Percentiles rank a stretch among this genome's conserved stretches.
These are phyloP conservation scores for Campoplex capitator DNA, from an alignment of 2,888 invertebrate species.

Conservation along the genomic window DNA sequence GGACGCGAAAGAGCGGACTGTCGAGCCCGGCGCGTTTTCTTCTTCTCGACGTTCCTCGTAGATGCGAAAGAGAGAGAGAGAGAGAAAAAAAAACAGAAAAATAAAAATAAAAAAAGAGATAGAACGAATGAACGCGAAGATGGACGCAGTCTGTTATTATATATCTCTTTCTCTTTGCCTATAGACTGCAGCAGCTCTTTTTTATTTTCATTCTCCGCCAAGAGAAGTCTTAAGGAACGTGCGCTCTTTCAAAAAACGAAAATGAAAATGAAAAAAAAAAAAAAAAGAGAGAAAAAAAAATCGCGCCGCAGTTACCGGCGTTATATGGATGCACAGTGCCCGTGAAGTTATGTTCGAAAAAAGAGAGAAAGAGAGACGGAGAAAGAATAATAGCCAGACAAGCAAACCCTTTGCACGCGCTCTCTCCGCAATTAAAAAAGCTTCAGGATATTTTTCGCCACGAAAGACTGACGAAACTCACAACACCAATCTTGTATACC, in stretches of 20 bases:
- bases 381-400: slow-evolving; percentile 80
- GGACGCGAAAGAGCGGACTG: slow-evolving; percentile 76
- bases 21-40: slow-evolving; percentile 75
- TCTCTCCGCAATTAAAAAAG: slow-evolving; percentile 72
- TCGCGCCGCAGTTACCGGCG: slow-evolving; percentile 61
- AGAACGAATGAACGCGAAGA: slow-evolving; percentile 73
- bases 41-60: slow-evolving; percentile 58
- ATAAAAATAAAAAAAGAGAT: slow-evolving; percentile 11
- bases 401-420: slow-evolving; percentile 74
- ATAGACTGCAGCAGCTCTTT: slow-evolving; percentile 60
- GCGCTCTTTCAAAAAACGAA: slow-evolving; percentile 54
- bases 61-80: slow-evolving; percentile 14
- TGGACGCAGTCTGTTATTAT: slow-evolving; percentile 84
- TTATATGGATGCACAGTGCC: slow-evolving; percentile 57
- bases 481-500: not conserved
- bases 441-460: slow-evolving; percentile 42
- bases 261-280: not conserved
- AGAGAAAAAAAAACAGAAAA: not conserved
- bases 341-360: slow-evolving; percentile 64
- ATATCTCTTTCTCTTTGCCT: slow-evolving; percentile 73
- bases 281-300: slow-evolving; percentile 5
- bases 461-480: slow-evolving; percentile 21
- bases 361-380: slow-evolving; percentile 8
- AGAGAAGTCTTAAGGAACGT: slow-evolving; percentile 72
- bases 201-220: slow-evolving; percentile 51